A percentile compares a stretch with the other conserved stretches of the same genome.
These are phyloP conservation scores for Ceratosolen fusciceps DNA, from an alignment of 1,140 invertebrate species.

Conservation along the genomic window DNA sequence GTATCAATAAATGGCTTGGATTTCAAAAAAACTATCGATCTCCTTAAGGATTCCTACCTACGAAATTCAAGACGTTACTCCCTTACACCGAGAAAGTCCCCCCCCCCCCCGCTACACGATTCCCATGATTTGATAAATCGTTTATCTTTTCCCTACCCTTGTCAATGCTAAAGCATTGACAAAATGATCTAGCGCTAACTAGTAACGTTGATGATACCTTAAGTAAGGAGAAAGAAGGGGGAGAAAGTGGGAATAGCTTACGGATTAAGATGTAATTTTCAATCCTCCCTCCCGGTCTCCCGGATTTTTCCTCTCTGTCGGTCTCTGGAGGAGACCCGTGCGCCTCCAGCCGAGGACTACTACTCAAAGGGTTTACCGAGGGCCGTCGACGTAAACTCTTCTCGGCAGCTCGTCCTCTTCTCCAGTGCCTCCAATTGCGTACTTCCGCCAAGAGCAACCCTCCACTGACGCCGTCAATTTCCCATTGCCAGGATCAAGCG, in stretches of 20 bases:
- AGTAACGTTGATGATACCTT: constrained; percentile 5
- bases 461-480: constrained; percentile 1
- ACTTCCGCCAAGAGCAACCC: background rate
- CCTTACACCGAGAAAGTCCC: background rate
- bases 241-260: constrained; percentile 38
- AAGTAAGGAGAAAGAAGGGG: background rate
- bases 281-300: constrained; percentile 54
- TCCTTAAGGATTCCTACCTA: background rate
- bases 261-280: constrained; percentile 70
- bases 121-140: no score
- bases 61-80: background rate
- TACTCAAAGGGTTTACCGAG: constrained; percentile 68
- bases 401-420: background rate
- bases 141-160: no score
- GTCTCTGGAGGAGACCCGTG: constrained; percentile 65
- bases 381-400: constrained; percentile 70
- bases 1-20: background rate
- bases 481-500: background rate
- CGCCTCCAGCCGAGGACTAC: constrained; percentile 53
- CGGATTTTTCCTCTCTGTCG: constrained; percentile 9
- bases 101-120: no score
- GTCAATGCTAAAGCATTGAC: no score
- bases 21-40: constrained; percentile 5
- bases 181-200: no score
- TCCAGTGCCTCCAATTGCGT: constrained; percentile 18